These are phyloP conservation scores for Tauraco erythrolophus DNA, from an alignment of 2,113 vertebrate species.

Conservation along the genomic window DNA sequence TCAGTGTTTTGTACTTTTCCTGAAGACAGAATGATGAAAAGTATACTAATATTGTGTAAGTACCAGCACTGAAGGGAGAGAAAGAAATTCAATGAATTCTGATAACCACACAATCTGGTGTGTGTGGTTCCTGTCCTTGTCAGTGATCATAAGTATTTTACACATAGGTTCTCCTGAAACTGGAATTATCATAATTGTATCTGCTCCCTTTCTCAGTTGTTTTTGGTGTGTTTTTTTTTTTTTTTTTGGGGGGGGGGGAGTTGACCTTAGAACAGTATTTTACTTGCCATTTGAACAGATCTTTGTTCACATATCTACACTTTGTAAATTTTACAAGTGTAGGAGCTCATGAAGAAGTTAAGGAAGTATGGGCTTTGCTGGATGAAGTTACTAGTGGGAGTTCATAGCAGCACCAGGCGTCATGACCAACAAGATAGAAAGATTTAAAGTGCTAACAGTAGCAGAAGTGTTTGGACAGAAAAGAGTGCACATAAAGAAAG, in stretches of 20 bases:
- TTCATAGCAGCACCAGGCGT: not conserved
- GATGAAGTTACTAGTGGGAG: not conserved
- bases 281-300: not conserved
- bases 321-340: not conserved
- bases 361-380: not conserved
- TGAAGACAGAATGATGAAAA: not conserved
- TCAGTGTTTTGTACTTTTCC: not conserved
- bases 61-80: not conserved
- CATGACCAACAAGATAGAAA: not conserved
- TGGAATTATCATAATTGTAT: not conserved
- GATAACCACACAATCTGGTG: not conserved
- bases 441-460: not conserved
- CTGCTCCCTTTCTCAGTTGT: not conserved
- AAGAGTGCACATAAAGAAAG: not conserved
- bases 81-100: not conserved
- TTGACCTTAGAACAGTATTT: not conserved
- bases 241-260: accelerated
- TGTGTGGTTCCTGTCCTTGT: not conserved
- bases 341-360: not conserved
- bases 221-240: not conserved
- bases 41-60: not conserved
- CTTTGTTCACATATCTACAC: not conserved
- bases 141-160: not conserved
- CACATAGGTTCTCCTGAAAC: not conserved
- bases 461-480: not conserved